A percentile compares a stretch with the other conserved stretches of the same genome.
Evolutionary conservation across 1,140 invertebrate species (phyloP).

Genomic region (Drosophila arawakana): DNA sequence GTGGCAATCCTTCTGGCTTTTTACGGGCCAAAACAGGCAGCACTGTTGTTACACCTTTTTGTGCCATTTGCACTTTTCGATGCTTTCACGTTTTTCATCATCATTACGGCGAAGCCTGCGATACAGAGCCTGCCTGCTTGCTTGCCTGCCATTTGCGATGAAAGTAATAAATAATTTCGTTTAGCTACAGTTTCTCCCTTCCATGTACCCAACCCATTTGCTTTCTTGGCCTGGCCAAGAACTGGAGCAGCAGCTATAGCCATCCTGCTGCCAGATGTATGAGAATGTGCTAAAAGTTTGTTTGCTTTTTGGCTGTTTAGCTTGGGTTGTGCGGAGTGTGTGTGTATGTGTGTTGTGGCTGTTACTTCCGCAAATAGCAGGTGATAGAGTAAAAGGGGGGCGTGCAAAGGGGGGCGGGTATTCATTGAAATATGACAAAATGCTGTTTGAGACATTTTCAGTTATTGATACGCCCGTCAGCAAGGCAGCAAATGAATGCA

Average conservation of each 20-base stretch:
- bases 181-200: constrained; percentile 46
- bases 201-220: neutral
- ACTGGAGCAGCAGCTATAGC: constrained; percentile 30
- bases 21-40: neutral
- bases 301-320: constrained; percentile 57
- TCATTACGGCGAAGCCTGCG: constrained; percentile 63
- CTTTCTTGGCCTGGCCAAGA: constrained; percentile 48
- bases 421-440: constrained; percentile 82
- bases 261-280: constrained; percentile 47
- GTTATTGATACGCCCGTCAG: constrained; percentile 78
- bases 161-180: constrained; percentile 83
- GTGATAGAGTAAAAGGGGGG: constrained; percentile 22
- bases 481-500: constrained; percentile 49
- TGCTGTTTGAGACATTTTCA: constrained; percentile 83
- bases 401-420: constrained; percentile 15
- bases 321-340: neutral
- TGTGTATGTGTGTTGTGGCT: constrained; percentile 30
- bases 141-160: constrained; percentile 42
- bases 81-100: constrained; percentile 83
- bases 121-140: constrained; percentile 2
- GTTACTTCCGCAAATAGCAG: constrained; percentile 79
- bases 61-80: constrained; percentile 79
- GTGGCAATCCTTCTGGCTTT: constrained; percentile 68
- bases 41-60: constrained; percentile 41
- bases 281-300: constrained; percentile 73